Base-by-base conservation (phyloP, 2,888 invertebrate genomes). In the Sinohyriopsis cumingii region DNA sequence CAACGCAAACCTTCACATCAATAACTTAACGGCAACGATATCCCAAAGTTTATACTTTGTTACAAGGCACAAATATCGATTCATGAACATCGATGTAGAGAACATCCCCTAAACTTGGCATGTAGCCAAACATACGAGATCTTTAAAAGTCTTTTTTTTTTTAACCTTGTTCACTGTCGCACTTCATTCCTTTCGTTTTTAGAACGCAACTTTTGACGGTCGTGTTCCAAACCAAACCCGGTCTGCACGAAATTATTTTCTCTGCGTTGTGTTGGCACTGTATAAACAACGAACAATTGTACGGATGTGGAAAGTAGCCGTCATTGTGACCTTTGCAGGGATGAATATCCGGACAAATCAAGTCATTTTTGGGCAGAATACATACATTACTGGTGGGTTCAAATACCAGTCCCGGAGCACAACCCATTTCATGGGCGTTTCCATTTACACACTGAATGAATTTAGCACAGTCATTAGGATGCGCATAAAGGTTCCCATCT, bases 231-330 rank as follows among this genome's bases (percentile, higher is more conserved):
- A 82, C 78, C 2, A 82, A 73, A 12, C 75, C 80, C 3, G 68
- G 22, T 5, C 78, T 68, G 65, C 85, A 85, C 18, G 70, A 60
- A 22, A 78, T 68, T 7, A 84, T 69, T 1, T 72, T 72, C 53
- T 82, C 80, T n/a, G 68, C 73, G 5, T 76, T 78, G 55, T 71
- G 69, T 57, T 82, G 78, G 67, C 86, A 86, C 69, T 83, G 81
- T 45, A 84, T 80, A 63, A 80, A 86, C 53, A 83, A 73, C 25
- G 80, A 72, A 68, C 86, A 86, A 62, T 82, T 75, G 33, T 69
- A 76, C 9, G 84, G 85, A 65, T 86, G 85, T 2, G 81, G 76
- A 62, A 82, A 82, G 70, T 84, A 83, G 5, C 81, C 83, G 33
- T 80, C 80, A 45, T 75, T 73, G 45, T 79, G 76, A 22, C 69